These are phyloP conservation scores for Ephydatia muelleri DNA, from an alignment of 37 sponge, comb jelly and placozoan genomes.

Conservation along the genomic window DNA sequence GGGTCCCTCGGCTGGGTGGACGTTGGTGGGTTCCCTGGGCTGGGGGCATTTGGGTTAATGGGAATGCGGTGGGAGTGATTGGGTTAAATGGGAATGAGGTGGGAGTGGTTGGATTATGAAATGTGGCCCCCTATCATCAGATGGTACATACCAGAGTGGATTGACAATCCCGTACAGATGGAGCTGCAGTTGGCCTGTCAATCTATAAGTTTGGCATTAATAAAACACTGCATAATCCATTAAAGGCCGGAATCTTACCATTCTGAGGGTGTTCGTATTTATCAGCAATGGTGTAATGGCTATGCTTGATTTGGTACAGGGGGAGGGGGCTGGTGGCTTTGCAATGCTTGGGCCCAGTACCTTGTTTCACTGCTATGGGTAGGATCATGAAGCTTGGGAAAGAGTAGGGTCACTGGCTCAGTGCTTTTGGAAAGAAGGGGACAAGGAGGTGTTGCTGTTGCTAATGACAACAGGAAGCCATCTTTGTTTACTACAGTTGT, in stretches of 20 bases:
- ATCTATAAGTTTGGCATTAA: neutral
- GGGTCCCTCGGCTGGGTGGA: too few species aligned
- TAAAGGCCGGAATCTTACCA: neutral
- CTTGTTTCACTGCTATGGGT: too few species aligned
- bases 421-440: neutral
- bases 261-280: neutral
- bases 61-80: neutral
- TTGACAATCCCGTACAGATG: neutral
- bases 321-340: neutral
- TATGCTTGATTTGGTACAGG: conserved; percentile 4
- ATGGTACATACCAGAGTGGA: neutral
- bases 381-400: neutral
- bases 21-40: too few species aligned
- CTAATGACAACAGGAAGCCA: neutral
- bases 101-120: too few species aligned
- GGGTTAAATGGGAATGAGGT: too few species aligned
- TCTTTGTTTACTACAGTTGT: neutral
- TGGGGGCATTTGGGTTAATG: neutral
- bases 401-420: neutral
- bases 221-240: too few species aligned
- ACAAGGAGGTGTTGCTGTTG: neutral
- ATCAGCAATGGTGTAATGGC: conserved; percentile 7
- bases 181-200: neutral
- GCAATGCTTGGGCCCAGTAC: neutral
- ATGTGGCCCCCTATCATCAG: too few species aligned